Evolutionary conservation across 23 tunicate species (phyloP), one percentile per base, ranked within the genome.

Genomic region (Phallusia fumigata): DNA sequence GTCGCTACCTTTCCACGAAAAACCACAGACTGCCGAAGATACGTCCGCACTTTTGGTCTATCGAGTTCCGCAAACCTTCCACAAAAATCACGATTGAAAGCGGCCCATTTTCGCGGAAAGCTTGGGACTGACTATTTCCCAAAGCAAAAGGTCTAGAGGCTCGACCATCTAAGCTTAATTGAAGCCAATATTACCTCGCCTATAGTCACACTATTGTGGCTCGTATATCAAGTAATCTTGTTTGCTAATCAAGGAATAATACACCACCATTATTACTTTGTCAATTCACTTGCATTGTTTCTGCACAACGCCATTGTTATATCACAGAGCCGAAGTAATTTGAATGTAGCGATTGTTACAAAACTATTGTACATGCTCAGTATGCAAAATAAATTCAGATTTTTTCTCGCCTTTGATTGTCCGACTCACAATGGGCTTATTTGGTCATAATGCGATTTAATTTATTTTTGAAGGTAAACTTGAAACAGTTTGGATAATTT

Each of bases 1-100:
- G 69, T 58, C 28, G 15, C 69, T 58, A 16, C 69, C 69, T 58
- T 58, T 58, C 28, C 28, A 58, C 69, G 69, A 58, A 58, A 58
- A 1, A 58, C 26, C 28, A 21, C 69, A 58, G 47, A 40, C 47
- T 40, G 47, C 47, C 47, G 47, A 40, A 40, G 47, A 40, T 40
- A 40, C 47, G 47, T 40, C 47, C 69, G 69, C 69, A 58, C 69
- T 58, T 58, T 40, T 40, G 47, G 47, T 40, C 47, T 58, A 58
- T 58, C 16, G 5, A 58, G 26, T 58, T 58, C 69, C 69, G 11
- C 16, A 8, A 22, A 6, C 2, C 69, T 58, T 58, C 69, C 69
- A 58, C 26, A 58, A 58, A 58, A 58, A 58, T 58, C 28, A 58
- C 15, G 69, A 58, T 21, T 58, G 47, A 40, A 40, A 58, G 69